These are phyloP conservation scores for Scytalopus superciliaris DNA, from an alignment of 2,113 vertebrate species.

Conservation along the genomic window DNA sequence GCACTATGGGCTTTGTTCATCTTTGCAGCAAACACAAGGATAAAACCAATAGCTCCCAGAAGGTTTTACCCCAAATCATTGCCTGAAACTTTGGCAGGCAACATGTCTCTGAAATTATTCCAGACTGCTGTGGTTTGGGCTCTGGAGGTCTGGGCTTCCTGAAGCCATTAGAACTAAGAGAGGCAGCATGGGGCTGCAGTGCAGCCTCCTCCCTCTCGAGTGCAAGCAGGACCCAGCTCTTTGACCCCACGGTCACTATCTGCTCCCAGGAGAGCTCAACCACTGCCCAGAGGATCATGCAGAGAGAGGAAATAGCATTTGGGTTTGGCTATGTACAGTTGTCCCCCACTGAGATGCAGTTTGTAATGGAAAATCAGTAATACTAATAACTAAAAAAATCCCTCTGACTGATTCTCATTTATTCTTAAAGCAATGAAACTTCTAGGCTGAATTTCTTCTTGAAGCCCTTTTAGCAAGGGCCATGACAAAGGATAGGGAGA, in stretches of 20 bases:
- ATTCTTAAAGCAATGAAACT: not conserved
- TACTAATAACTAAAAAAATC: not conserved
- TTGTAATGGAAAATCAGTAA: not conserved
- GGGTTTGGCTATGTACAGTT: not conserved
- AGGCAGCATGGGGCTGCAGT: not conserved
- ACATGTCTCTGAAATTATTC: not conserved
- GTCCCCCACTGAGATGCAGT: not conserved
- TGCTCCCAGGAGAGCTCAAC: not conserved
- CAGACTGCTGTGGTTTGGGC: not conserved
- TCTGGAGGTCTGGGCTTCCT: not conserved
- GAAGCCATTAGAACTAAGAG: accelerated
- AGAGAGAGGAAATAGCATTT: not conserved
- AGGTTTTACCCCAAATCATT: not conserved
- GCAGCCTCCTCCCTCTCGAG: not conserved
- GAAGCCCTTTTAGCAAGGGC: not conserved
- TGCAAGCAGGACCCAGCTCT: not conserved
- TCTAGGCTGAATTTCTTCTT: not conserved
- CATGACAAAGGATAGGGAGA: not conserved
- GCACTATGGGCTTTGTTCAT: not conserved
- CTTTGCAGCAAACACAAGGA: too few species aligned
- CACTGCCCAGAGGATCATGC: not conserved
- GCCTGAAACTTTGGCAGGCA: not conserved
- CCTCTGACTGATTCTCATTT: not conserved
- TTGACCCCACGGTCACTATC: not conserved
- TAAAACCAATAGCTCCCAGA: not conserved